Evolutionary conservation across 1,140 invertebrate species (phyloP).

Genomic region (Drosophila sp.): DNA sequence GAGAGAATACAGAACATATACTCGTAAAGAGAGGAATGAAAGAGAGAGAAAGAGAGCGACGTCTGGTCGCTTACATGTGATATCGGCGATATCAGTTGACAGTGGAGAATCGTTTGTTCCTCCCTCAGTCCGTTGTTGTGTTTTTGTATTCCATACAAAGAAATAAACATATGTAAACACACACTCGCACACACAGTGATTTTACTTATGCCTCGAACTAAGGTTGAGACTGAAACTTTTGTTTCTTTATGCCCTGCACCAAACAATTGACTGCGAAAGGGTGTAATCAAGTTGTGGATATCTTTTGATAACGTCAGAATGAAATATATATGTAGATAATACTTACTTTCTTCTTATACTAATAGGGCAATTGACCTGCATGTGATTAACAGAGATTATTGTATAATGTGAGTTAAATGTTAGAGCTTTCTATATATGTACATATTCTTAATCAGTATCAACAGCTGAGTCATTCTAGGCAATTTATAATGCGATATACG

Average conservation of each 20-base stretch:
- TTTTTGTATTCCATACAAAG: conserved; percentile 23
- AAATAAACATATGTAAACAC: conserved; percentile 6
- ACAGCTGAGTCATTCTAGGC: not conserved
- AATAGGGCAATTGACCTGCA: conserved; percentile 6
- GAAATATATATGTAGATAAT: not conserved
- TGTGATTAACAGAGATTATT: conserved; percentile 7
- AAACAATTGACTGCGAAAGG: not conserved
- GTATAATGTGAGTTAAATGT: not conserved
- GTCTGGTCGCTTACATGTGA: conserved; percentile 54
- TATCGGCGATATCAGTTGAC: conserved; percentile 73
- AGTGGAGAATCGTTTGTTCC: conserved; percentile 39
- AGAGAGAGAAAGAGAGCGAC: conserved; percentile 66
- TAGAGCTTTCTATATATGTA: conserved; percentile 4
- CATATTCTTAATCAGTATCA: conserved; percentile 5
- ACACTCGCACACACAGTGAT: conserved; percentile 33
- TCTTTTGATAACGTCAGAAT: not conserved
- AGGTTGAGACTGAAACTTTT: conserved; percentile 46
- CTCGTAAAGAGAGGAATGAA: conserved; percentile 1
- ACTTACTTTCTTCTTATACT: not conserved
- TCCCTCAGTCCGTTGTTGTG: conserved; percentile 7
- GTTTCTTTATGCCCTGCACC: conserved; percentile 34
- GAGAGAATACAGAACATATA: conserved; percentile 13
- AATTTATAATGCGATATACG: not conserved
- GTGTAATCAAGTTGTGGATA: conserved; percentile 11
- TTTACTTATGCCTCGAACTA: conserved; percentile 51